phyloP scores from a whole-genome alignment of 2,888 invertebrate genomes.

The Xestia ashworthii region DNA sequence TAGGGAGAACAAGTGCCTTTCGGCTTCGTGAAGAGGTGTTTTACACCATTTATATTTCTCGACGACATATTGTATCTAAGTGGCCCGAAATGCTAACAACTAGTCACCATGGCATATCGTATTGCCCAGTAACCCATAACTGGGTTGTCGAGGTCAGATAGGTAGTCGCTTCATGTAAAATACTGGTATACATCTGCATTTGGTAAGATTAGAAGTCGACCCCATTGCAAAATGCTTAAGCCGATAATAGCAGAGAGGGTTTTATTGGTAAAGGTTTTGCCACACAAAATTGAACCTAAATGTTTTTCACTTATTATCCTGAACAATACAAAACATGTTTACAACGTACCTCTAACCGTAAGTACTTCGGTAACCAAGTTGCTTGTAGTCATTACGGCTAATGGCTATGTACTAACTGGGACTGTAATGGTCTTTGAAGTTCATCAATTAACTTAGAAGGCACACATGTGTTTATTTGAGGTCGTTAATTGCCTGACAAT shows the following conservation, averaged over 20 bases:
- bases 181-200: background rate
- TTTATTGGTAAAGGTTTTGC: too few species aligned
- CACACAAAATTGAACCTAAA: background rate
- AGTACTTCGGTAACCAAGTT: slow-evolving; percentile 1
- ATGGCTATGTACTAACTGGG: slow-evolving; percentile 29
- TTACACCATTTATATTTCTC: too few species aligned
- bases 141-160: background rate
- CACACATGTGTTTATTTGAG: slow-evolving; percentile 13
- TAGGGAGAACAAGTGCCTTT: too few species aligned
- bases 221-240: background rate
- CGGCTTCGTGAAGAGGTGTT: too few species aligned
- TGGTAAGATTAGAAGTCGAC: background rate
- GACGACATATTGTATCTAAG: too few species aligned
- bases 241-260: background rate
- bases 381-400: slow-evolving; percentile 25
- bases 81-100: background rate
- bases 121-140: background rate
- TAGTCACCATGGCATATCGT: background rate
- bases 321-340: background rate
- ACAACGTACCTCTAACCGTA: background rate
- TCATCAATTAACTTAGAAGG: slow-evolving; percentile 11
- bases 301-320: background rate
- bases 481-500: background rate
- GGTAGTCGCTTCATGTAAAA: background rate
- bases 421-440: slow-evolving; percentile 19